phyloP scores from a whole-genome alignment of 1,140 invertebrate genomes.

The Coboldia fuscipes region DNA sequence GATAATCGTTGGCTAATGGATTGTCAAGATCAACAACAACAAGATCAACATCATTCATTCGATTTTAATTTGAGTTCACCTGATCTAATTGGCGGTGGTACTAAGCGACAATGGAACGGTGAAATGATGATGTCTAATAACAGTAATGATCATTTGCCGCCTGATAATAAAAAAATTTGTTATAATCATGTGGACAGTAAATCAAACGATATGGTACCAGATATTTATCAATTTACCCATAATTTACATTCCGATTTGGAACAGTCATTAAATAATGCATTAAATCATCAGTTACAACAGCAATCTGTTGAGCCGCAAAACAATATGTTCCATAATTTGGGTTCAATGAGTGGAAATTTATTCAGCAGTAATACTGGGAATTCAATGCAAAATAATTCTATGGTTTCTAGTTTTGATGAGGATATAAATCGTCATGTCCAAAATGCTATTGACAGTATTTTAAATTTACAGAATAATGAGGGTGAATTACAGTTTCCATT shows the following conservation, averaged over 20 bases:
- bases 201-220: slow-evolving; percentile 1
- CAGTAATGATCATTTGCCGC: slow-evolving; percentile 9
- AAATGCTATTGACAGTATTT: slow-evolving; percentile 53
- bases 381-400: slow-evolving; percentile 1
- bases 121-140: slow-evolving; percentile 6
- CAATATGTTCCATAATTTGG: too few species aligned
- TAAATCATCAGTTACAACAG: slow-evolving; percentile 8
- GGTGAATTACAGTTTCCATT: slow-evolving; percentile 11
- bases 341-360: background rate
- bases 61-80: slow-evolving; percentile 4
- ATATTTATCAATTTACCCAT: too few species aligned
- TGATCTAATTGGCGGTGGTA: slow-evolving; percentile 5
- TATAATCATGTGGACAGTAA: slow-evolving; percentile 2
- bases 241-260: background rate
- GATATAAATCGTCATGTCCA: slow-evolving; percentile 54
- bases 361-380: slow-evolving; percentile 1
- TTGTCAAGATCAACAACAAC: slow-evolving; percentile 2
- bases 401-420: slow-evolving; percentile 23
- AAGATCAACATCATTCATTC: background rate
- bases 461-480: slow-evolving; percentile 37
- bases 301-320: slow-evolving; percentile 2
- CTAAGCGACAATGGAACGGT: slow-evolving; percentile 15
- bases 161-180: slow-evolving; percentile 13
- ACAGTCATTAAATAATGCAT: slow-evolving; percentile 7
- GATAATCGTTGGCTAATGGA: slow-evolving; percentile 3